These are phyloP conservation scores for Yponomeuta sedellus DNA, from an alignment of 2,888 invertebrate species.

Conservation along the genomic window DNA sequence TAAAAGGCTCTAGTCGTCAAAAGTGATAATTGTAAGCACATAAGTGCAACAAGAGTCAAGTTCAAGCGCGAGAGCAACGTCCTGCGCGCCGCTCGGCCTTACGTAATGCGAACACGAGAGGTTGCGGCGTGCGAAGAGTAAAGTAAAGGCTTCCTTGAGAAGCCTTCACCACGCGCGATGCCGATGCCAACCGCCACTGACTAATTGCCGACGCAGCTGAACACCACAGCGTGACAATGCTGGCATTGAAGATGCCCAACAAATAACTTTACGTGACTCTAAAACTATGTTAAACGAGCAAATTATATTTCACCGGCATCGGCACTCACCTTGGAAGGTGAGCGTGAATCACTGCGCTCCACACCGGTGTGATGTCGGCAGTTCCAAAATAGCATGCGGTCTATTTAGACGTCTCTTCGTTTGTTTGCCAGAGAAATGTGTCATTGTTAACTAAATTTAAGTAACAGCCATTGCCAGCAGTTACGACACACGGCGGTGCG, in stretches of 20 bases:
- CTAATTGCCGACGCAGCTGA: neutral
- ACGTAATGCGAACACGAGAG: slow-evolving; percentile 39
- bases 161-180: slow-evolving; percentile 28
- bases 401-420: slow-evolving; percentile 71
- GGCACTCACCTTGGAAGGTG: slow-evolving; percentile 61
- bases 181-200: slow-evolving; percentile 28
- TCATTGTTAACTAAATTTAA: slow-evolving; percentile 76
- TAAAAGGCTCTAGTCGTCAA: too few species aligned
- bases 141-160: slow-evolving; percentile 35
- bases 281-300: neutral
- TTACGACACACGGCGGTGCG: slow-evolving; percentile 54
- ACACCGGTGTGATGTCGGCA: slow-evolving; percentile 66
- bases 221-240: neutral
- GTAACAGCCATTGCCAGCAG: slow-evolving; percentile 70
- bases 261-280: neutral
- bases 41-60: slow-evolving; percentile 33
- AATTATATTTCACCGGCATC: slow-evolving; percentile 1
- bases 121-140: slow-evolving; percentile 41
- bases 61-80: slow-evolving; percentile 67
- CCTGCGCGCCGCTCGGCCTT: slow-evolving; percentile 45
- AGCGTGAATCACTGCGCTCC: slow-evolving; percentile 63
- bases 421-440: slow-evolving; percentile 76
- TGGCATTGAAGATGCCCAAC: neutral
- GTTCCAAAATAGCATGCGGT: slow-evolving; percentile 68
- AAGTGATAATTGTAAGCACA: neutral